Evolutionary conservation across 2,888 invertebrate genomes (phyloP).

Genomic region (Neocrepidodera transversa): DNA sequence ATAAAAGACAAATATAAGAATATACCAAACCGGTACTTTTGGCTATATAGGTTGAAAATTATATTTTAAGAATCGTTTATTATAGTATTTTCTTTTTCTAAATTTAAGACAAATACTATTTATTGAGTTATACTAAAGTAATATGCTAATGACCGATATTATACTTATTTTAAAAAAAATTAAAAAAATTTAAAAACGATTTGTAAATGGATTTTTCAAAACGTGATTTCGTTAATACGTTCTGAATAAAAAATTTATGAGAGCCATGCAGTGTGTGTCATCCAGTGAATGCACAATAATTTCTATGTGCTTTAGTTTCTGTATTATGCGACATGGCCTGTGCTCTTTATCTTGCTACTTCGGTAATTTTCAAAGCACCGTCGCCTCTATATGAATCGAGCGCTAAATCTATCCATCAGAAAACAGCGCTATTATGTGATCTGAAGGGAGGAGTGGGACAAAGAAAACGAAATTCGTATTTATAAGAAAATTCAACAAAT

Average conservation of each 20-base stretch:
- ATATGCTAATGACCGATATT: too few relatives aligned
- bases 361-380: constrained; percentile 54
- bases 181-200: too few relatives aligned
- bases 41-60: too few relatives aligned
- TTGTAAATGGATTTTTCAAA: constrained; percentile 37
- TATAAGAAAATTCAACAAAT: too few relatives aligned
- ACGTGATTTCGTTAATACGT: constrained; percentile 33
- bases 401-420: constrained; percentile 53
- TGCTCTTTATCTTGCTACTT: constrained; percentile 52
- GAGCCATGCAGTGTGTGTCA: constrained; percentile 32
- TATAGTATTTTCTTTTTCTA: too few relatives aligned
- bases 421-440: constrained; percentile 55
- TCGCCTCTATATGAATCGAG: constrained; percentile 49
- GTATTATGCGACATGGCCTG: constrained; percentile 44
- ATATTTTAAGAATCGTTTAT: too few relatives aligned
- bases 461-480: too few relatives aligned
- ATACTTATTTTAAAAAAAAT: too few relatives aligned
- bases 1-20: too few relatives aligned
- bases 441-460: constrained; percentile 37
- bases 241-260: constrained; percentile 39
- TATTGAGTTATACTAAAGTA: too few relatives aligned
- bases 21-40: too few relatives aligned
- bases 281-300: constrained; percentile 46
- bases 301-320: constrained; percentile 47
- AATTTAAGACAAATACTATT: too few relatives aligned